Evolutionary conservation across 1,140 invertebrate genomes (phyloP).

Genomic region (Rhyzopertha dominica): DNA sequence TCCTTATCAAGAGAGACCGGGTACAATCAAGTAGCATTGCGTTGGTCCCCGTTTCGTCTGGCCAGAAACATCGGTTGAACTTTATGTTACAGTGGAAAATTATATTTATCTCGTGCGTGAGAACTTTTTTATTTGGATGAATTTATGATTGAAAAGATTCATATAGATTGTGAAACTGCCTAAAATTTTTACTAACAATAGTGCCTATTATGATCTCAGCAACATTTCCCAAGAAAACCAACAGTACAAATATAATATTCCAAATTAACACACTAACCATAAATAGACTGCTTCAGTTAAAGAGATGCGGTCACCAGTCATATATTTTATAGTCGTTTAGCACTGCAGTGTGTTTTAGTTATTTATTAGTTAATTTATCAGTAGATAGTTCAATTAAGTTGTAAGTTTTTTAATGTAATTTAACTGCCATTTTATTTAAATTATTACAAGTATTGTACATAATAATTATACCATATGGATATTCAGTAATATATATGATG

Average conservation of each 20-base stretch:
- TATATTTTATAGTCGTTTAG: no score
- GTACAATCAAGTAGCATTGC: no score
- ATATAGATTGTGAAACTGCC: constrained; percentile 6
- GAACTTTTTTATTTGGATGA: no score
- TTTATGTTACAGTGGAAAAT: no score
- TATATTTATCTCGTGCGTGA: no score
- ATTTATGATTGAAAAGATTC: no score
- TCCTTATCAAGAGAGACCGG: constrained; percentile 74
- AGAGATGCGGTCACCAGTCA: no score
- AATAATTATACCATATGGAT: background rate
- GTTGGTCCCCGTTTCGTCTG: no score
- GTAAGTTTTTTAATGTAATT: constrained; percentile 18
- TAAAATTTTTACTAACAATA: constrained; percentile 26
- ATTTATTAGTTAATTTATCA: constrained; percentile 32
- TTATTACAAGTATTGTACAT: background rate
- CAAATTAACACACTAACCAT: constrained; percentile 16
- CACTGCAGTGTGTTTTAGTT: constrained; percentile 11
- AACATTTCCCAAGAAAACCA: constrained; percentile 16
- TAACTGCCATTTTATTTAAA: constrained; percentile 12
- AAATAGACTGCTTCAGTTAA: constrained; percentile 8
- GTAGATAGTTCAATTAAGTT: no score
- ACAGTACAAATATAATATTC: constrained; percentile 30
- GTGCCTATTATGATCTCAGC: constrained; percentile 23
- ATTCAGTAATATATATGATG: no score
- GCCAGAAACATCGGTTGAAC: no score